Conservation (phyloP, 2,797 vertebrate genomes). For the Naso thynnoides region DNA sequence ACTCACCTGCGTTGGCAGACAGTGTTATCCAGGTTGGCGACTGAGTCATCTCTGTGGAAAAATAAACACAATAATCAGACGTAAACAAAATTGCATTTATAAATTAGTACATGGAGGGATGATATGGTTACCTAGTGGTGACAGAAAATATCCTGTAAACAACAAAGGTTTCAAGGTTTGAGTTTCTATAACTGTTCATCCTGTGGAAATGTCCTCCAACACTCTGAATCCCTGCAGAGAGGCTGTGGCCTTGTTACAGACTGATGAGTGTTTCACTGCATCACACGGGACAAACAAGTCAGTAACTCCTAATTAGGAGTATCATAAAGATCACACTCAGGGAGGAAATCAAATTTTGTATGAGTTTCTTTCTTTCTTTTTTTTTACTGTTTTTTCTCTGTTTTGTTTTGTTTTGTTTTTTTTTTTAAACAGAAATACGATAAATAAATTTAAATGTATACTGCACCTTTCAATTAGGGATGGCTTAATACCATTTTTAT, state of each 20-base stretch:
- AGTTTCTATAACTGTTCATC: constrained; percentile 17
- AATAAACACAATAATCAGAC: constrained; percentile 30
- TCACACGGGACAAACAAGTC: background rate
- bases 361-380: too few species aligned
- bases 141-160: constrained; percentile 42
- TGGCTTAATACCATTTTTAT: too few species aligned
- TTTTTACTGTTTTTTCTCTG: too few species aligned
- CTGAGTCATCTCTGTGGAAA: constrained; percentile 75
- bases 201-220: constrained; percentile 63
- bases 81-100: background rate
- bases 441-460: background rate
- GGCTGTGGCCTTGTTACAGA: constrained; percentile 28
- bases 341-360: too few species aligned
- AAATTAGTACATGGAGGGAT: background rate
- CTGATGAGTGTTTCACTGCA: background rate
- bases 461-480: background rate
- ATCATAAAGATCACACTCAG: background rate
- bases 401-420: too few species aligned
- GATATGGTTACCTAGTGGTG: background rate
- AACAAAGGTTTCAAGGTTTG: background rate
- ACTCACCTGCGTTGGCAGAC: constrained; percentile 77
- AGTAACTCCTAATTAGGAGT: too few species aligned
- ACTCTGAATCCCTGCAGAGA: constrained; percentile 28
- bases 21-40: constrained; percentile 66
- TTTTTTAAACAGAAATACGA: background rate